These are phyloP conservation scores for Heliconius congener DNA, from an alignment of 1,140 invertebrate genomes.

Conservation along the genomic window DNA sequence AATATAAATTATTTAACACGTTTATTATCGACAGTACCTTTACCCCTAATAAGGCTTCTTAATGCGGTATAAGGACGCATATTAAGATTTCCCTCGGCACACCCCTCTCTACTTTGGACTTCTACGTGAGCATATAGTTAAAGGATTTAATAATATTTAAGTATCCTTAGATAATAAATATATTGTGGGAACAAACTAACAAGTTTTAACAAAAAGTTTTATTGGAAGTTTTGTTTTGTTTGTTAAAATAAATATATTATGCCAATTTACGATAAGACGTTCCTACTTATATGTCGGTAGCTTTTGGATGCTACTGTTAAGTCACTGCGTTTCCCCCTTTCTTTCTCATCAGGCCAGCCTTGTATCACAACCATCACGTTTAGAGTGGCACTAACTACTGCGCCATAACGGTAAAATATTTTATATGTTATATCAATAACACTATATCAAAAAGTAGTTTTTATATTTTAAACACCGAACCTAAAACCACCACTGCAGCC, in stretches of 20 bases:
- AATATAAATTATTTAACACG: background rate
- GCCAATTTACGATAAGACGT: too few species aligned
- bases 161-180: background rate
- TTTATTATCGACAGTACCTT: slow-evolving; percentile 2
- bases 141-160: slow-evolving; percentile 20
- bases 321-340: too few species aligned
- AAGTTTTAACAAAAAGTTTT: background rate
- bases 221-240: background rate
- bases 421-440: too few species aligned
- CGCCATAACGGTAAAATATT: too few species aligned
- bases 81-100: slow-evolving; percentile 36
- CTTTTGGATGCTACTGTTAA: too few species aligned
- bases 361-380: too few species aligned
- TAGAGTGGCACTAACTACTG: too few species aligned
- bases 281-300: too few species aligned
- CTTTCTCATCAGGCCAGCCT: too few species aligned
- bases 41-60: slow-evolving; percentile 29
- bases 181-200: background rate
- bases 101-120: slow-evolving; percentile 30
- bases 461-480: too few species aligned
- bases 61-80: slow-evolving; percentile 30
- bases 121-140: slow-evolving; percentile 13
- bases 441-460: too few species aligned
- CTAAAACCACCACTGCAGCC: too few species aligned
- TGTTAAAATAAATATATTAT: background rate